Evolutionary conservation across 2,797 vertebrate genomes (phyloP), one percentile per base, ranked within the genome.

Genomic region (Cynodonichthys magdalenae): DNA sequence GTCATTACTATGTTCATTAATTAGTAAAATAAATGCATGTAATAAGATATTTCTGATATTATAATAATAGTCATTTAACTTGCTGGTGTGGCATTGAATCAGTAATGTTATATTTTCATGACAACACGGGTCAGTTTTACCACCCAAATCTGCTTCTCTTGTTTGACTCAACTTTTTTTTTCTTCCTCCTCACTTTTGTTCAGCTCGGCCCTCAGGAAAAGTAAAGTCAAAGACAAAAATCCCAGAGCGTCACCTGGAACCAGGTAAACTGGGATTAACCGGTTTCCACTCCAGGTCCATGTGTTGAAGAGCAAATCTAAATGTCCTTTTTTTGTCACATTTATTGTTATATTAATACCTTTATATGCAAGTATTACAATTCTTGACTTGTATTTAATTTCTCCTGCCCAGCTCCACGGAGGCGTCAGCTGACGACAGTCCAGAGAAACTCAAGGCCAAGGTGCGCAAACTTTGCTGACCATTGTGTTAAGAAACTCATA

Each of bases 401-500:
- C 9, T 44, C 29, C 8, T 36, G 34, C 34, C 10, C 87, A 95
- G 94, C 78, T 94, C 95, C 84, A 92, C 91, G 47, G 94, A 94
- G 71, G 90, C 85, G 20, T 92, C 94, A 67, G 91, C 88, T 80
- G 95, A 95, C 88, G 94, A 93, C 88, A 95, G 92, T 80, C 94
- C 93, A 78, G 93, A 95, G 90, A 95, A 94, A 90, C 87, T 90
- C 62, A 92, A 92, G 91, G 89, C 85, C 65, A 96, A 97, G 95
- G 96, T 97, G 95, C 81, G 90, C 49, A 69, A 79, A 63, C 58
- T 78, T 70, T 67, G 18, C 15, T 11, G 9, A 20, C 24, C 63
- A 17, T 8, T 52, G 4, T 15, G 29, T 8, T 41, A 58, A 58
- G 71, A 46, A 57, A 56, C 17, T 9, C 44, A 51, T 70, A 46